Evolutionary conservation across 2,113 vertebrate genomes (phyloP), one percentile per base, ranked within the genome.

Genomic region (Verasper variegatus): DNA sequence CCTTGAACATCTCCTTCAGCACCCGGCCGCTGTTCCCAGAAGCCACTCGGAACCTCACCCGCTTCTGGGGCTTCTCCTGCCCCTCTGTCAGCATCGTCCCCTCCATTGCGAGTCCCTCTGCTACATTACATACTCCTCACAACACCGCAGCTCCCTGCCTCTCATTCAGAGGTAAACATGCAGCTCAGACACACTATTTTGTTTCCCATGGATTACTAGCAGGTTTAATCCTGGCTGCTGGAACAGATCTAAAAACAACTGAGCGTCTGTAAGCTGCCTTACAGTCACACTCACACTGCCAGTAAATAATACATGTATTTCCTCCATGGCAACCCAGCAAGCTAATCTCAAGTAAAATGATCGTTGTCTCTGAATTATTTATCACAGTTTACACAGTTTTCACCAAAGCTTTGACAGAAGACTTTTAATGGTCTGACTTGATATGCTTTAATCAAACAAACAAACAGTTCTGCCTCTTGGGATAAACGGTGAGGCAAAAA

Each of bases 41-140:
- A 0, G 97, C 96, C 15, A 99, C 95, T 1, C 98, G 96, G 92
- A 99, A 99, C 73, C 98, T 95, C 80, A 99, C 98, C 94, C 95
- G 95, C 91, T 96, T 94, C 5, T 94, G 92, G 37, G 94, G 93
- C 82, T 95, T 93, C 72, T 95, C 95, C 0, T 83, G 88, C 54
- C 56, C 95, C 81, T 0, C 73, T 20, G 83, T 94, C 94, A 82
- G 68, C 92, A 84, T 93, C 0, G 86, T 90, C 90, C 75, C 95
- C 73, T 95, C 95, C 93, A 95, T 91, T 26, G 87, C 68, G 4
- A 91, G 7, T n/a, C 65, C 58, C 67, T 77, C 52, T 59, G 68
- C 90, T 85, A 80, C 84, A 66, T 97, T 92, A 96, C 95, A 96
- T 95, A 88, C 88, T 93, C 93, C 91, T 71, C 88, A 76, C 76